These are phyloP conservation scores for Neodiprion pinetum DNA, from an alignment of 1,140 invertebrate species.

Conservation along the genomic window DNA sequence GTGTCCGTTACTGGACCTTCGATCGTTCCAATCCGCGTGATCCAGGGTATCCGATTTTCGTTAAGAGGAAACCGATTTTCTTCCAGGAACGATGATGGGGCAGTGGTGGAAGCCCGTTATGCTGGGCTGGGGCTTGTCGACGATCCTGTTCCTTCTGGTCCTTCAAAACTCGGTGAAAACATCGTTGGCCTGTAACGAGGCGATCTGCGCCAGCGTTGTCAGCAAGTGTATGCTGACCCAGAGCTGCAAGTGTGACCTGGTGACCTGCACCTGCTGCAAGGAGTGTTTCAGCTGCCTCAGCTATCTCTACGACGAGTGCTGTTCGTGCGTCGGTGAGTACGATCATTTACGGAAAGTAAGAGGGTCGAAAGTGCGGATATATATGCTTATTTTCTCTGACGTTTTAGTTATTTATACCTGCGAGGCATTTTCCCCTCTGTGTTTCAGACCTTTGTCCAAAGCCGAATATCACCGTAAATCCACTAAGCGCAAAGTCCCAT, in stretches of 20 bases:
- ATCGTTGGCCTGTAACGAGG: slow-evolving; percentile 78
- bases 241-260: slow-evolving; percentile 91
- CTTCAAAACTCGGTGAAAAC: slow-evolving; percentile 11
- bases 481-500: slow-evolving; percentile 81
- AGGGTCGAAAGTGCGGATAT: neutral
- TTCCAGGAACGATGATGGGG: neutral
- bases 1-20: too few species aligned
- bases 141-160: slow-evolving; percentile 36
- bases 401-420: neutral
- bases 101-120: slow-evolving; percentile 33
- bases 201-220: slow-evolving; percentile 90
- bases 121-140: slow-evolving; percentile 31
- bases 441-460: slow-evolving; percentile 86
- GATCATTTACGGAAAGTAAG: neutral
- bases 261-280: slow-evolving; percentile 88
- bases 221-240: slow-evolving; percentile 96
- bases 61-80: too few species aligned
- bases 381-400: slow-evolving; percentile 9
- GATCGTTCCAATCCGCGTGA: too few species aligned
- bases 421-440: slow-evolving; percentile 20
- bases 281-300: slow-evolving; percentile 91
- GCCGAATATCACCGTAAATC: slow-evolving; percentile 75
- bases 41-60: too few species aligned
- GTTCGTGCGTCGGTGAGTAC: slow-evolving; percentile 90
- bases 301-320: slow-evolving; percentile 90